Evolutionary conservation across 2,888 invertebrate species (phyloP), one percentile per base, ranked within the genome.

Genomic region (Nomada lathburiana): DNA sequence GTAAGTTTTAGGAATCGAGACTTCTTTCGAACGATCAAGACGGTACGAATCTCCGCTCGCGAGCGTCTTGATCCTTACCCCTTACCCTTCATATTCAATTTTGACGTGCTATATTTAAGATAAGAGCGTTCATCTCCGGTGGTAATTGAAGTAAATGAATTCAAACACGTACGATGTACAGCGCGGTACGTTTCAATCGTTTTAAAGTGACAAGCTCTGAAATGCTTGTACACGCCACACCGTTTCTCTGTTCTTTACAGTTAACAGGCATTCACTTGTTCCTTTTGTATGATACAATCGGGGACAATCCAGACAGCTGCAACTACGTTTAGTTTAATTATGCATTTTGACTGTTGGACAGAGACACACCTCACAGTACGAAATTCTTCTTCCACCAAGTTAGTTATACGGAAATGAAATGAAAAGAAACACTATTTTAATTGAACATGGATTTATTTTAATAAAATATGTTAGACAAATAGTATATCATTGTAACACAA

Each of bases 41-140:
- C 70, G 65, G 52, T 79, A 52, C 67, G 71, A 80, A 69, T 82
- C 82, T 87, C 82, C 85, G 86, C 85, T 71, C 80, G 72, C n/a
- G 71, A 77, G 64, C 76, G 64, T 63, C 72, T 86, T 80, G 80
- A 80, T 78, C 76, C 73, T 83, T 81, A 71, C 26, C 59, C 36
- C 36, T 5, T n/a, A 20, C 53, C n/a, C n/a, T 13, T 50, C 26
- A 57, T 29, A 26, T 50, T 18, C 52, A 60, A 80, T 71, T 80
- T 80, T 47, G 55, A 67, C 71, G 80, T 60, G 47, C 67, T 80
- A 62, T 29, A 80, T 67, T 80, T 63, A 68, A 80, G 52, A 62
- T 59, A 69, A 63, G 70, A 76, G 64, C 62, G 59, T 78, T 62
- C 65, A 18, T 67, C 75, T 64, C 72, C 53, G 63, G 72, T 50